A percentile compares a stretch with the other conserved stretches of the same genome.
Conservation (phyloP, 2,113 vertebrate genomes). For the Turdus rufiventris region DNA sequence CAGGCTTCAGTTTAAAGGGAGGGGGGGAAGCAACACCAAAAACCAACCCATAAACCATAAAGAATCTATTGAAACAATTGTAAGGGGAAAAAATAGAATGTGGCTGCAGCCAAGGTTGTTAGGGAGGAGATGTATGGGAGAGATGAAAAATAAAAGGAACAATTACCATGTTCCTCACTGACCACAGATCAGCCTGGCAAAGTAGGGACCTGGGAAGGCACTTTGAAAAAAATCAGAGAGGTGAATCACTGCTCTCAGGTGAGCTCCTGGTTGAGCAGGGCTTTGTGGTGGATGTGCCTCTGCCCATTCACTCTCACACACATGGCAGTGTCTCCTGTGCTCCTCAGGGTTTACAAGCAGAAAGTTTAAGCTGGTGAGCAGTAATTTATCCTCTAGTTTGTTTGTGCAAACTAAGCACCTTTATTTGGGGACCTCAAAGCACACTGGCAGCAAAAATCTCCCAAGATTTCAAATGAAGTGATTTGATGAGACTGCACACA, state of each 20-base stretch:
- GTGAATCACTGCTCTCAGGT: background rate
- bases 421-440: background rate
- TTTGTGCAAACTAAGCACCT: background rate
- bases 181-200: background rate
- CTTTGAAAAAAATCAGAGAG: background rate
- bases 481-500: background rate
- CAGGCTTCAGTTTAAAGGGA: background rate
- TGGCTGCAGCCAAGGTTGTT: conserved; percentile 2
- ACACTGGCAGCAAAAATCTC: background rate
- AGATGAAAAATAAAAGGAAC: background rate
- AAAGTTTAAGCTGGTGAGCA: background rate
- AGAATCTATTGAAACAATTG: conserved; percentile 60
- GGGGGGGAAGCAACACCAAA: background rate
- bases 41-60: conserved; percentile 55
- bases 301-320: background rate
- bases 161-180: background rate
- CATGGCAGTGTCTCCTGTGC: background rate
- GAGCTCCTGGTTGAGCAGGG: background rate
- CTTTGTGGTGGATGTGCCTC: background rate
- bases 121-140: background rate
- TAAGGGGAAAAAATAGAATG: conserved; percentile 25
- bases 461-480: background rate
- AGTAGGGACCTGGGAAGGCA: background rate
- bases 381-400: background rate
- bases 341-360: background rate